Conservation (phyloP, 1,140 invertebrate species). For the Sinonovacula constricta region DNA sequence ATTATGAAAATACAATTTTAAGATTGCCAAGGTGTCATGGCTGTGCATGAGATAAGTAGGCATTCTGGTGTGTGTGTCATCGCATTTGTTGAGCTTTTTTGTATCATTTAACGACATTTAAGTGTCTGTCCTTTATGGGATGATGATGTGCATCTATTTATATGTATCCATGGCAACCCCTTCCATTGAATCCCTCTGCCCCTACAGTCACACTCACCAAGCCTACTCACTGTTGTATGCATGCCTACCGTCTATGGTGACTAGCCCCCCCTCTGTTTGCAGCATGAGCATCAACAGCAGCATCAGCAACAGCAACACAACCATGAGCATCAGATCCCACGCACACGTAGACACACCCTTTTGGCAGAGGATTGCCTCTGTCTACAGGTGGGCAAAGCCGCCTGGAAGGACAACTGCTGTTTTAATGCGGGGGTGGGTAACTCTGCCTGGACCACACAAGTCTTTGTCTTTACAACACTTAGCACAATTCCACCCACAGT, state of each 20-base stretch:
- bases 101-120: not conserved
- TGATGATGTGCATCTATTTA: constrained; percentile 7
- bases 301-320: not conserved
- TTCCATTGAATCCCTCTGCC: too few relatives aligned
- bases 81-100: not conserved
- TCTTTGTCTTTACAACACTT: too few relatives aligned
- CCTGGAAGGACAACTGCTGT: constrained; percentile 52
- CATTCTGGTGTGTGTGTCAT: too few relatives aligned
- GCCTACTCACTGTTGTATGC: constrained; percentile 20
- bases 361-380: constrained; percentile 33
- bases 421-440: constrained; percentile 50
- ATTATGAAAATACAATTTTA: too few relatives aligned
- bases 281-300: constrained; percentile 9
- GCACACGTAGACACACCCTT: constrained; percentile 17
- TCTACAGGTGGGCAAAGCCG: not conserved
- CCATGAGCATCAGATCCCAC: too few relatives aligned
- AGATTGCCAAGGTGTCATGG: too few relatives aligned
- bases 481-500: too few relatives aligned
- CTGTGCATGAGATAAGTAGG: too few relatives aligned
- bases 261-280: constrained; percentile 11
- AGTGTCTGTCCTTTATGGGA: not conserved
- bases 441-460: too few relatives aligned
- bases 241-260: too few relatives aligned
- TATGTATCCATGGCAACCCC: constrained; percentile 18
- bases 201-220: too few relatives aligned